Base-by-base conservation (phyloP, 2,113 vertebrate genomes). In the Hyaena hyaena region DNA sequence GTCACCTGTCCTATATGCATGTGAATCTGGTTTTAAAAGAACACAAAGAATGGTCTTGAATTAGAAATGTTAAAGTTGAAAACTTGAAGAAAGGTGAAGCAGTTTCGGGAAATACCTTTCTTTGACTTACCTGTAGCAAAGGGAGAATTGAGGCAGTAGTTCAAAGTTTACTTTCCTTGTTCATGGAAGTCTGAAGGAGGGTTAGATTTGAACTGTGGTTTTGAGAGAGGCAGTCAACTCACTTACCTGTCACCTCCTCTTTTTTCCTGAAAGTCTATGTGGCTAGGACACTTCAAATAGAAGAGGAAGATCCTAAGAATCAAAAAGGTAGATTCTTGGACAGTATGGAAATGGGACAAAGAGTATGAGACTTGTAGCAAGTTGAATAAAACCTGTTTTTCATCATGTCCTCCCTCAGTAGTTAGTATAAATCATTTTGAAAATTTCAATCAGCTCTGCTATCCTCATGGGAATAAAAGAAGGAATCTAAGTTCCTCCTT, bases 41-140 rank as follows among this genome's bases (percentile, higher is more conserved):
- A 87, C 15, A 90, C 35, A 53, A 35, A 79, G 9, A 55, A 95
- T 43, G 89, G 19, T 87, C 50, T 89, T 89, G 8, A 79, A 93
- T 90, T 48, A 79, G 61, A 90, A 69, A 95, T 43, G 12, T 74
- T 19, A 81, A 95, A 88, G 31, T 16, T 93, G 66, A 31, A 88
- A 95, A 48, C 12, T 73, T 21, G 28, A 84, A 84, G 19, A 48
- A 89, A 69, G 93, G 19, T 81, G 6, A 90, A 90, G 5, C n/a
- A 39, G n/a, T 63, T 28, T 84, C 81, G 63, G 69, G 74, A 95
- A 93, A 90, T 45, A 90, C 55, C 76, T 88, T 95, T 96, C 76
- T 88, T 95, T 96, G 81, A 81, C 81, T 23, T 28, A 16, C 24
- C 9, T 24, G 17, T 81, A 69, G 11, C 39, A 93, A 96, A 48